Evolutionary conservation across 2,797 vertebrate genomes (phyloP), one percentile per base, ranked within the genome.

Genomic region (Arnoldichthys spilopterus): DNA sequence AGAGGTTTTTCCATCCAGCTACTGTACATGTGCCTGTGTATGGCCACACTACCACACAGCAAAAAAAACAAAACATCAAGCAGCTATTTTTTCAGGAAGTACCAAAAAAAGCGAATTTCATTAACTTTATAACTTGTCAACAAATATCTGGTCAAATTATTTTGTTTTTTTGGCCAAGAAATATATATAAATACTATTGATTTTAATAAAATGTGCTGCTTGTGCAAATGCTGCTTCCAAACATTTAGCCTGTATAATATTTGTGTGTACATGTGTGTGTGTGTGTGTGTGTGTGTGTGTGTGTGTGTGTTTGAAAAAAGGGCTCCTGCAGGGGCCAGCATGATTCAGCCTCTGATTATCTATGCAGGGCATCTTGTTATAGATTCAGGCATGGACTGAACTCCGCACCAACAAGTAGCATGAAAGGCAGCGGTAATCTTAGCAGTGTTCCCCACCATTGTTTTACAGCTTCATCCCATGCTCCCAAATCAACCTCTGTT

Each of bases 401-500:
- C 51, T 56, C 26, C 11, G 15, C 9, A 24, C 26, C 22, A 47
- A 16, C 13, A 6, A 16, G 40, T 6, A 32, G 13, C 30, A 54
- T 22, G 1, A 54, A 53, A 37, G 12, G 12, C 69, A 24, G 45
- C 13, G 3, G 30, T 13, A 16, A 72, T 32, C n/a, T 37, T 54
- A 37, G 49, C 32, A 34, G 26, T 32, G 7, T n/a, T 53, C 9
- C 20, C 8, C 16, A 58, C 8, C 28, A 43, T 28, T 58, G 43
- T 24, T 68, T 61, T 79, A 59, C 51, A 26, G 26, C 63, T 59
- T 68, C 30, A 34, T 74, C 43, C 13, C 49, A 20, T 37, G 26
- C 40, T 70, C 9, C 56, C 68, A 59, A 68, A 28, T 49, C 71
- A 68, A 28, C n/a, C 43, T 4, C 40, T 74, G 63, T 79, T 74